Percentiles rank a stretch among this genome's conserved stretches.
These are phyloP conservation scores for Lochmaea capreae DNA, from an alignment of 2,888 invertebrate species.

Conservation along the genomic window DNA sequence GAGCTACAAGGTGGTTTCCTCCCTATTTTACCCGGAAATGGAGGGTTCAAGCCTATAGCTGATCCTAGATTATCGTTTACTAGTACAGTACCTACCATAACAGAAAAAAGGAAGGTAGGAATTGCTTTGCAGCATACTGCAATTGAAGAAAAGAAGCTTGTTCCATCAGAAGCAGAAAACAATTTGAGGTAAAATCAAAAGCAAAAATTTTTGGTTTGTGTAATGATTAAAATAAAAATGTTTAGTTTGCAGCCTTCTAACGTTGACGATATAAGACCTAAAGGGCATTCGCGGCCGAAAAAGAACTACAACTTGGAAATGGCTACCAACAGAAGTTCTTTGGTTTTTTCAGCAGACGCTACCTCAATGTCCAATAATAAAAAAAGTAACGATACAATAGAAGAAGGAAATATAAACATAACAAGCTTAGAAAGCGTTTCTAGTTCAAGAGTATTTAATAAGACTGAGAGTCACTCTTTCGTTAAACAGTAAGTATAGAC, in stretches of 20 bases:
- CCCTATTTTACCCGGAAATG: slow-evolving; percentile 78
- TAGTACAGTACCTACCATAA: slow-evolving; percentile 16
- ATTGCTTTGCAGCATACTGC: neutral
- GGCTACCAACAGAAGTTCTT: slow-evolving; percentile 29
- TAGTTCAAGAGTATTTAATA: slow-evolving; percentile 26
- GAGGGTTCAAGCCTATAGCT: slow-evolving; percentile 79
- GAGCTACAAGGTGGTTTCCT: slow-evolving; percentile 83
- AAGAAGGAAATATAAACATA: slow-evolving; percentile 14
- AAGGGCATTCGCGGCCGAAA: neutral
- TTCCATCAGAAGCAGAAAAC: neutral
- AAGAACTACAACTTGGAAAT: slow-evolving; percentile 27
- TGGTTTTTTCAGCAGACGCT: slow-evolving; percentile 15
- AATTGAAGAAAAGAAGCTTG: neutral
- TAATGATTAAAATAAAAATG: neutral
- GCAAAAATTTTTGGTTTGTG: neutral
- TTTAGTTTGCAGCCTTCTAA: neutral
- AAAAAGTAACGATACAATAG: slow-evolving; percentile 31
- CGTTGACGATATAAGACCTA: neutral
- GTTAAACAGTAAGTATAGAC: slow-evolving; percentile 24
- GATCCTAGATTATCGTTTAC: slow-evolving; percentile 33
- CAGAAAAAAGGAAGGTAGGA: neutral
- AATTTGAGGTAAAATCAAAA: neutral
- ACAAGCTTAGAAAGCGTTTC: slow-evolving; percentile 27
- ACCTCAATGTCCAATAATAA: slow-evolving; percentile 22
- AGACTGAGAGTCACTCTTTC: slow-evolving; percentile 21